These are phyloP conservation scores for Nowickia ferox DNA, from an alignment of 2,888 invertebrate genomes.

Conservation along the genomic window DNA sequence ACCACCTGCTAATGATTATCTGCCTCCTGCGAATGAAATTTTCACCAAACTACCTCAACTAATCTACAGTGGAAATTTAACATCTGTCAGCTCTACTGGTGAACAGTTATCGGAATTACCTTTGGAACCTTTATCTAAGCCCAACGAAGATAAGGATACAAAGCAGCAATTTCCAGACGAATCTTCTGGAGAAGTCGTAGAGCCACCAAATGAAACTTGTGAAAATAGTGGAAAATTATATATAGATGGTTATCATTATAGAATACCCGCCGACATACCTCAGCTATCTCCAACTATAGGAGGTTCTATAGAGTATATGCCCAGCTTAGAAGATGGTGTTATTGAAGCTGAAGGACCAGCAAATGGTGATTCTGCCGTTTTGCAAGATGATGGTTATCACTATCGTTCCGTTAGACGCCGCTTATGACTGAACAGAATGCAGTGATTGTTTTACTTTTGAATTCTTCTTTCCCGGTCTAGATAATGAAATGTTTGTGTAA, in stretches of 20 bases:
- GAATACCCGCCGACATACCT: constrained; percentile 73
- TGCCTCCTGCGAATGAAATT: neutral
- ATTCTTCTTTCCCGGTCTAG: neutral
- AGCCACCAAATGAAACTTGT: constrained; percentile 44
- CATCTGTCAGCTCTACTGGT: neutral
- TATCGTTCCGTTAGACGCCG: constrained; percentile 78
- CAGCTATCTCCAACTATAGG: neutral
- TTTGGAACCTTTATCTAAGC: constrained; percentile 24
- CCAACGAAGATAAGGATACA: neutral
- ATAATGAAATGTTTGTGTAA: too few relatives aligned
- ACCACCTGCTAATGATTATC: neutral
- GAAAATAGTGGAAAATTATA: constrained; percentile 75
- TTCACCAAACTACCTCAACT: constrained; percentile 55
- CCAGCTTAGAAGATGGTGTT: constrained; percentile 74
- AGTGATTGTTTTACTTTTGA: neutral
- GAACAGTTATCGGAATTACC: constrained; percentile 71
- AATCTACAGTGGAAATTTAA: constrained; percentile 18
- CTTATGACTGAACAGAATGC: constrained; percentile 48
- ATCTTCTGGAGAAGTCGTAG: neutral
- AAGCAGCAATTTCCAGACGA: neutral
- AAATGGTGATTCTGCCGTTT: constrained; percentile 67
- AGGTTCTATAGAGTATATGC: constrained; percentile 41
- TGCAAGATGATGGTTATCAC: constrained; percentile 78
- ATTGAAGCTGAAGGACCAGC: constrained; percentile 72
- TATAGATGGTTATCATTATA: constrained; percentile 79